Conservation (phyloP, 1,140 invertebrate species). For the Akabosia matsudoensis region DNA sequence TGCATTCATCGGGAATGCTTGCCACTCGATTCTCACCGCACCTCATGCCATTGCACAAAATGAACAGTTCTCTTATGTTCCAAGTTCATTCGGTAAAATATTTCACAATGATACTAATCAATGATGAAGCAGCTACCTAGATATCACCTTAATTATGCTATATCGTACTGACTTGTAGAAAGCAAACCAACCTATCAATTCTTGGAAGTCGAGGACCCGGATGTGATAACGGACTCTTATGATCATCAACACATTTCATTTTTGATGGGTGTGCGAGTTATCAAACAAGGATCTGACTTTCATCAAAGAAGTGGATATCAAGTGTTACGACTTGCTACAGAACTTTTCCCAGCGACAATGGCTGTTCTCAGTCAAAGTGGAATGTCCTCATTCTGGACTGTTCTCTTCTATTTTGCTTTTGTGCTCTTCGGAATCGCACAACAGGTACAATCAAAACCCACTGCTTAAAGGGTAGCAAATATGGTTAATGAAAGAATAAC, state of each 20-base stretch:
- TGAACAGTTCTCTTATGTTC: constrained; percentile 68
- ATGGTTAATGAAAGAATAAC: constrained; percentile 18
- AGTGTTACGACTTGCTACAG: constrained; percentile 71
- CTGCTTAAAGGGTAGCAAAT: neutral
- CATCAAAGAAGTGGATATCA: constrained; percentile 55
- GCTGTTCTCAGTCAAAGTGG: constrained; percentile 64
- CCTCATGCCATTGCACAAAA: constrained; percentile 50
- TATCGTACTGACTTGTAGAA: constrained; percentile 57
- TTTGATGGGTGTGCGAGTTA: constrained; percentile 66
- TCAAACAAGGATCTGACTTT: constrained; percentile 48
- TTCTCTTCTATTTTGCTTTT: constrained; percentile 78
- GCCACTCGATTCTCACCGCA: constrained; percentile 64
- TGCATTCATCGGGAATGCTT: constrained; percentile 75
- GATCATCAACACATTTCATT: constrained; percentile 68
- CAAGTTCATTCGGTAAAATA: constrained; percentile 77
- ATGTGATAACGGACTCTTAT: constrained; percentile 59
- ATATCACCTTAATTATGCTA: neutral
- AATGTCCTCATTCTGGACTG: constrained; percentile 78
- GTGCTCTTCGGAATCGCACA: constrained; percentile 83
- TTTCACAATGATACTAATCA: constrained; percentile 20
- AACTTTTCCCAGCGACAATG: constrained; percentile 77
- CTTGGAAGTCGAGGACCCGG: constrained; percentile 55
- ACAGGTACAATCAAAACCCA: constrained; percentile 57
- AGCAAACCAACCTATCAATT: constrained; percentile 68
- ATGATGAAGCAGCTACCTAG: neutral